Evolutionary conservation across 2,797 vertebrate species (phyloP), one percentile per base, ranked within the genome.

Genomic region (Lutjanus argentimaculatus): DNA sequence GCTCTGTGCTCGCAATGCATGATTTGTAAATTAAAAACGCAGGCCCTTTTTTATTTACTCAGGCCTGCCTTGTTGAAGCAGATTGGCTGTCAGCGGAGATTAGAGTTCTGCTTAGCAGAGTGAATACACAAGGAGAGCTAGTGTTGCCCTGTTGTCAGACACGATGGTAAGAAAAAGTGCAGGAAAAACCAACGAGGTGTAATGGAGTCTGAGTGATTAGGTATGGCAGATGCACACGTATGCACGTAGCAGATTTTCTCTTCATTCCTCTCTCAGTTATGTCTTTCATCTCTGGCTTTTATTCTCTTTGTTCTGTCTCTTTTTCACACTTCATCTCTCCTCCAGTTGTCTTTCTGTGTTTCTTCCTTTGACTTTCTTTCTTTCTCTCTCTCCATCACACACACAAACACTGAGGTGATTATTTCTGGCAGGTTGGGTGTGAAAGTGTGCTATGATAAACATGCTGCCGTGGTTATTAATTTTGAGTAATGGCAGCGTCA

Each of bases 381-480:
- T 19, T 65, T 56, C 67, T 78, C 25, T 62, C 71, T 65, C 16
- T 64, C 80, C 82, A 78, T 87, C 89, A 73, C 62, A 42, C 81
- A 72, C 85, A 80, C 77, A 89, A 85, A 89, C 77, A 79, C 77
- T 17, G 95, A 84, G 88, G 87, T 95, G 93, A 97, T 97, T 97
- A 97, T 96, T 96, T 95, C 95, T 97, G 96, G 96, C 97, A 96
- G 95, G 95, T 93, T 95, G 95, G 81, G 88, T 94, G 90, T 95
- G 94, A 94, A 95, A 93, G 67, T 91, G 95, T 30, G 65, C 93
- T 93, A 95, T 96, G 95, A 97, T 97, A 97, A 97, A 97, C 96
- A 96, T 94, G 92, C 95, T 83, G 92, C 91, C 89, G 91, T 94
- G 94, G 95, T 96, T 96, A 96, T 95, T 97, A 96, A 96, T 97